Base-by-base conservation (phyloP, 2,888 invertebrate species). In the Acanthosoma haemorrhoidale region DNA sequence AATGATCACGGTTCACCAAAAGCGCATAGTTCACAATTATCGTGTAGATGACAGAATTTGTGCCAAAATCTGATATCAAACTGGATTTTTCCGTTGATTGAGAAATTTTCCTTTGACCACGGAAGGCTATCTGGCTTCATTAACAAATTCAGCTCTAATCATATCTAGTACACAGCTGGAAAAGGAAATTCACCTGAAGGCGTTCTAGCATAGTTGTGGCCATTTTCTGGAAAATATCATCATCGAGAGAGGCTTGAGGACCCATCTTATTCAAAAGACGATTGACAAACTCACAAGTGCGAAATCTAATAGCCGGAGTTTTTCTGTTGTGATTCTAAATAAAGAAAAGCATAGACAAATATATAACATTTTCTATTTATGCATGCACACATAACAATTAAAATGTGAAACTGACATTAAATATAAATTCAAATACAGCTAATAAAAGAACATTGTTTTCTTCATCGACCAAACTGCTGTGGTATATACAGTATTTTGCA, bases 231-330 rank as follows among this genome's bases (percentile, higher is more conserved):
- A 89, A 93, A 4, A 92, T 81, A 25, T 85, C 83, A 79, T 91
- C 91, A 76, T 91, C 91, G 1, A 94, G 82, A 2, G 86, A 86
- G 0, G 91, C 91, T 76, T 91, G 86, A 21, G 88, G 87, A 1
- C 90, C 90, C 72, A 94, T 83, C 18, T 88, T 86, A 66, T 86
- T 84, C 4, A 94, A 81, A 58, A 94, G 84, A 76, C 87, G 87
- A 73, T 90, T 90, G 36, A 94, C 82, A 76, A 92, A 84, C 78
- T 90, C 88, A 77, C 92, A 94, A 0, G 89, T 84, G 59, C 92
- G 84, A 79, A 87, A 90, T 29, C 94, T 83, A 16, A 92, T 83
- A 25, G 80, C 82, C 74, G 79, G 82, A 39, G 82, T 81, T 21
- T 80, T 82, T 13, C 84, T 83, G 34, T 80, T 80, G 78, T 85